Percentiles rank a stretch among this genome's conserved stretches.
phyloP scores from a whole-genome alignment of 2,113 vertebrate genomes.

The Rhineura floridana region DNA sequence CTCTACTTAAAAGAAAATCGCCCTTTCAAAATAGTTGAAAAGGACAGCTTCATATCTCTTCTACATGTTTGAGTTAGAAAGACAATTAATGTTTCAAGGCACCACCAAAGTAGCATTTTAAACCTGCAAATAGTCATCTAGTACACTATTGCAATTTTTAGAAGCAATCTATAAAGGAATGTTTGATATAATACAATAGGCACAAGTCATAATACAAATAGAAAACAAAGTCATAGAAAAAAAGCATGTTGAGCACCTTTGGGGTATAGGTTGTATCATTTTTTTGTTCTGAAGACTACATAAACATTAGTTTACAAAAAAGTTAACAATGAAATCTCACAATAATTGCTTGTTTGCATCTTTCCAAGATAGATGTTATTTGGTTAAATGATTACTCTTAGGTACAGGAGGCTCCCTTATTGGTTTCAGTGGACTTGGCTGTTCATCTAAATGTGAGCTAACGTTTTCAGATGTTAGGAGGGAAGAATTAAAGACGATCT shows the following conservation, averaged over 20 bases:
- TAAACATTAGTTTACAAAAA: slow-evolving; percentile 76
- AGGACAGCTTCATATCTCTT: slow-evolving; percentile 66
- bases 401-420: slow-evolving; percentile 63
- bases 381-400: slow-evolving; percentile 68
- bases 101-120: slow-evolving; percentile 82
- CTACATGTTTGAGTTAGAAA: slow-evolving; percentile 68
- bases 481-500: slow-evolving; percentile 81
- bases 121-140: slow-evolving; percentile 72
- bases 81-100: slow-evolving; percentile 85
- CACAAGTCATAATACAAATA: slow-evolving; percentile 80
- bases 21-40: slow-evolving; percentile 59
- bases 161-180: slow-evolving; percentile 81
- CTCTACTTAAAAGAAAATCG: slow-evolving; percentile 48
- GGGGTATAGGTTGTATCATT: slow-evolving; percentile 66
- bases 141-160: slow-evolving; percentile 70
- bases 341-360: slow-evolving; percentile 61
- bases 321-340: slow-evolving; percentile 67
- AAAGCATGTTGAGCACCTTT: slow-evolving; percentile 88
- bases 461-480: slow-evolving; percentile 79
- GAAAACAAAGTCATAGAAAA: slow-evolving; percentile 75
- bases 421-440: slow-evolving; percentile 65
- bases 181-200: slow-evolving; percentile 78
- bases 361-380: slow-evolving; percentile 51
- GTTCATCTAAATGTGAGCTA: slow-evolving; percentile 73
- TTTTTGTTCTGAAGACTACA: slow-evolving; percentile 74